A percentile compares a stretch with the other conserved stretches of the same genome.
Conservation (phyloP, 2,888 invertebrate species). For the Odontocolon sp. region DNA sequence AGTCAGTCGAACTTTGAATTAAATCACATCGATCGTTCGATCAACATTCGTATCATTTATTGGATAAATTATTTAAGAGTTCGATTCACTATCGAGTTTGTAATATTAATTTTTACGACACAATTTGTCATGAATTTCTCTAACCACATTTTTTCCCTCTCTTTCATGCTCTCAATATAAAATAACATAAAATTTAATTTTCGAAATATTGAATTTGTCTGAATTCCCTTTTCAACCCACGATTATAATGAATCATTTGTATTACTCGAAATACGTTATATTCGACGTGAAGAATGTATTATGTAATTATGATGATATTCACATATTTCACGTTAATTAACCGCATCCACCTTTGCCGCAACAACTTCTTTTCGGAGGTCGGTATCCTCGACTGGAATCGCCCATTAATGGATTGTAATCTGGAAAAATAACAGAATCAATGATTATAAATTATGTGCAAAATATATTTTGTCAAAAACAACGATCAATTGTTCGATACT, state of each 20-base stretch:
- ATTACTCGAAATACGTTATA: constrained; percentile 17
- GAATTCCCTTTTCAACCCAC: background rate
- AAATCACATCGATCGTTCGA: too few relatives aligned
- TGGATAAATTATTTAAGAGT: background rate
- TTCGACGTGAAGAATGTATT: background rate
- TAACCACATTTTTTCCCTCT: constrained; percentile 1
- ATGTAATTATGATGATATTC: background rate
- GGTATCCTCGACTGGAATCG: constrained; percentile 71
- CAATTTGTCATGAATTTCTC: too few relatives aligned
- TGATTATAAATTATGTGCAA: too few relatives aligned
- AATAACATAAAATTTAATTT: background rate
- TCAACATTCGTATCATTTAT: background rate
- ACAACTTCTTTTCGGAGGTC: constrained; percentile 76
- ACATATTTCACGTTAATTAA: constrained; percentile 60
- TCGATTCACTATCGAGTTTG: background rate
- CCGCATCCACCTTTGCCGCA: constrained; percentile 78
- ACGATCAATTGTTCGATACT: too few relatives aligned
- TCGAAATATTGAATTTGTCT: too few relatives aligned
- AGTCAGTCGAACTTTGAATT: too few relatives aligned
- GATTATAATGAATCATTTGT: constrained; percentile 8
- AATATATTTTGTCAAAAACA: too few relatives aligned
- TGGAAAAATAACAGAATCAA: constrained; percentile 57
- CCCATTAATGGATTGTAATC: constrained; percentile 80
- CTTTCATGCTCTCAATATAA: background rate
- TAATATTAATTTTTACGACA: background rate